phyloP scores from a whole-genome alignment of 2,113 vertebrate species.

The Sinosuthora webbiana region DNA sequence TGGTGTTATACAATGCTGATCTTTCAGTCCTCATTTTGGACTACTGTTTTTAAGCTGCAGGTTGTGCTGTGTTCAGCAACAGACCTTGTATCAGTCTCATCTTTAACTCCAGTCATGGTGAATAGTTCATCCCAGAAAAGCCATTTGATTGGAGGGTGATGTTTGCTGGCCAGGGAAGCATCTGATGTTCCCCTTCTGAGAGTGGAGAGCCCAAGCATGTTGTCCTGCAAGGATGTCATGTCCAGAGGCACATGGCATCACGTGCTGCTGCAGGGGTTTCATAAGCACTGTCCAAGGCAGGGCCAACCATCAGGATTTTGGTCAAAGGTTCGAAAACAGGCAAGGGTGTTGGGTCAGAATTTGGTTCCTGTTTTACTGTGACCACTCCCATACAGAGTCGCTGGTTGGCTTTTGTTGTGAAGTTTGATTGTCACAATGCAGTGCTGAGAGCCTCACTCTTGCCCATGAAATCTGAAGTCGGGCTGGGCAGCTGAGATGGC shows the following conservation, averaged over 20 bases:
- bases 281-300: accelerated
- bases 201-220: neutral
- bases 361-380: neutral
- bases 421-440: neutral
- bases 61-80: neutral
- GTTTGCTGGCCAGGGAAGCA: neutral
- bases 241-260: neutral
- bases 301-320: neutral
- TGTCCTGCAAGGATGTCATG: neutral
- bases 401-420: neutral
- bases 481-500: neutral
- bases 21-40: neutral
- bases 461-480: neutral
- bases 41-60: neutral
- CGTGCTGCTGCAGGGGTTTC: accelerated
- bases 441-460: neutral
- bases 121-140: neutral
- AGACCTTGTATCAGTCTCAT: accelerated
- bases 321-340: neutral
- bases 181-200: accelerated
- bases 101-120: neutral
- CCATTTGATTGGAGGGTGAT: neutral
- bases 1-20: neutral
- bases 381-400: neutral
- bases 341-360: neutral